phyloP scores from a whole-genome alignment of 37 sponge, comb jelly and placozoan genomes.

The Bolinopsis microptera region DNA sequence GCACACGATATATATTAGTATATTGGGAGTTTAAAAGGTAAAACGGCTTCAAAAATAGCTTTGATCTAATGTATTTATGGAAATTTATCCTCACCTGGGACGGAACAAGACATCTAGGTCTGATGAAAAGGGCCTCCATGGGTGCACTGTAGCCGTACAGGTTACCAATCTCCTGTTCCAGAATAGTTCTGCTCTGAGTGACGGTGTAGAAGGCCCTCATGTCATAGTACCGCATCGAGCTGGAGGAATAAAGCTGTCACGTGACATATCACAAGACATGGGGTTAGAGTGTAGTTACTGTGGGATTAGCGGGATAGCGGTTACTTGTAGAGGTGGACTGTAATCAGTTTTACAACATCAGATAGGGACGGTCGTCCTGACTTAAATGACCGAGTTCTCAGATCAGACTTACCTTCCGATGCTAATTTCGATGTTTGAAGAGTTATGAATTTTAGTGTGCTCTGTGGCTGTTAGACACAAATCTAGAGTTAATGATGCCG shows the following conservation, averaged over 20 bases:
- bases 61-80: too few relatives aligned
- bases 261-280: neutral
- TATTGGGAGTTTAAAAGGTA: neutral
- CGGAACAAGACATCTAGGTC: constrained; percentile 21
- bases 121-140: constrained; percentile 58
- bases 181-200: constrained; percentile 29
- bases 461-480: neutral
- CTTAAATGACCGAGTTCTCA: neutral
- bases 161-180: constrained; percentile 47
- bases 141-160: constrained; percentile 60
- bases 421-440: neutral
- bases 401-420: neutral
- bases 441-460: neutral
- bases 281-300: too few relatives aligned
- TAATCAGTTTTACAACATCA: neutral
- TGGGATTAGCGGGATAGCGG: neutral
- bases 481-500: neutral
- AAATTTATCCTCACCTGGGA: constrained; percentile 15
- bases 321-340: neutral
- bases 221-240: constrained; percentile 56
- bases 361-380: neutral
- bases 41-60: neutral
- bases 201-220: constrained; percentile 54
- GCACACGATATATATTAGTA: neutral
- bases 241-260: neutral